Evolutionary conservation across 2,113 vertebrate species (phyloP), one percentile per base, ranked within the genome.

Genomic region (Mixornis gularis): DNA sequence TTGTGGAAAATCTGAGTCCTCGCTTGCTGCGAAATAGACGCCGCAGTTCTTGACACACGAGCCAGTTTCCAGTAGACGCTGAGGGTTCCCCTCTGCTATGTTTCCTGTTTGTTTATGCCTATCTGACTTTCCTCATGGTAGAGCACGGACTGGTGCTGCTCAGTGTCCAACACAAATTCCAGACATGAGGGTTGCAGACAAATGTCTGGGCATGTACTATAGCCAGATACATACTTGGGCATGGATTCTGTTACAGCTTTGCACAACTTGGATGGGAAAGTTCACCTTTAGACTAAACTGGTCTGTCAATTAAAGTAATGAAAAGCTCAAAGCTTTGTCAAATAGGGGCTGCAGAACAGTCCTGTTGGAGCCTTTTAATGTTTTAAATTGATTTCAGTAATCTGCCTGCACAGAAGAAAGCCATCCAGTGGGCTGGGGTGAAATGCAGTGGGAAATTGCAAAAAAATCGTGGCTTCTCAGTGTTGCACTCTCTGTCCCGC

Each of bases 181-280:
- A 94, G 87, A 79, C 43, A 0, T 1, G 9, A 94, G 81, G 84
- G 79, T 64, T 93, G 87, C 89, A 91, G 92, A 93, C 91, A 77
- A 94, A 89, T 89, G 91, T 95, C 95, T 93, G 93, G 92, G 74
- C 91, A 93, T 79, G 91, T 83, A 27, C 80, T 85, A 46, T 59
- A 84, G 87, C 83, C 91, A 94, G 83, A 91, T 87, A 63, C 77
- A 49, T 88, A 88, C 68, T 80, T 77, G 87, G 73, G 51, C 58
- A 69, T 87, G 89, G 88, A 92, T 94, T 93, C 91, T 93, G 46
- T 93, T 89, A 94, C 89, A 65, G 85, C 91, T 92, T 92, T 85
- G 71, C 70, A 66, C 94, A 81, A 79, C 82, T 94, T 63, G 29
- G 60, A 69, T 43, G 70, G 77, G 52, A 62, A 89, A 27, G 77